These are phyloP conservation scores for Cyrtorhinus lividipennis DNA, from an alignment of 1,140 invertebrate species.

Conservation along the genomic window DNA sequence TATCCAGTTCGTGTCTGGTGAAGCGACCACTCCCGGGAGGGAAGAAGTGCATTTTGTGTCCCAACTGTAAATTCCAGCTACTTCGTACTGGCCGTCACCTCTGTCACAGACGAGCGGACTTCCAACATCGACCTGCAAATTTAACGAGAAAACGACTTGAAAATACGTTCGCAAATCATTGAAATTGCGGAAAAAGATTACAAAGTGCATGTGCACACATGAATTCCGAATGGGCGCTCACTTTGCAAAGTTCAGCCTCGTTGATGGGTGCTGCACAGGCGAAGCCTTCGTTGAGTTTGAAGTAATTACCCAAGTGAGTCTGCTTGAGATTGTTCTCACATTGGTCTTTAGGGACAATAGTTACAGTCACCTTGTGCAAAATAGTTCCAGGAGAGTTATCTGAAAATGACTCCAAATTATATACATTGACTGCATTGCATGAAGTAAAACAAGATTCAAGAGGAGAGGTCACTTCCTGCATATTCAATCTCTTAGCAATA, in stretches of 20 bases:
- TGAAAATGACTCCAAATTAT: conserved; percentile 29
- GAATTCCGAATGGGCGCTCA: conserved; percentile 22
- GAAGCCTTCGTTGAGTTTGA: conserved; percentile 33
- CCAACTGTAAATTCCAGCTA: conserved; percentile 59
- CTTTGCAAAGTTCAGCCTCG: conserved; percentile 33
- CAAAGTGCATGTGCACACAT: not conserved
- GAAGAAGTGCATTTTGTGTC: conserved; percentile 40
- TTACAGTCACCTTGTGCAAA: conserved; percentile 55
- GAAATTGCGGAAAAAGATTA: too few species aligned
- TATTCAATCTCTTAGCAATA: too few species aligned
- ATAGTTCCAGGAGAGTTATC: conserved; percentile 53
- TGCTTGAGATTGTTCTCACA: conserved; percentile 35
- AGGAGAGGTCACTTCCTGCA: too few species aligned
- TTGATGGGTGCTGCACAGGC: conserved; percentile 35
- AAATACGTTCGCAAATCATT: too few species aligned
- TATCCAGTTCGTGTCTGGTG: conserved; percentile 31
- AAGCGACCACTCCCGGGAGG: conserved; percentile 31
- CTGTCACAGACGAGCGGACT: conserved; percentile 59
- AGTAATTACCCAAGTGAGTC: conserved; percentile 30
- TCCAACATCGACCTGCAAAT: conserved; percentile 47
- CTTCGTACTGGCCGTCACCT: conserved; percentile 47
- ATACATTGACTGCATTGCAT: conserved; percentile 7
- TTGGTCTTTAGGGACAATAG: conserved; percentile 40
- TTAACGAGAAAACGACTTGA: conserved; percentile 2
- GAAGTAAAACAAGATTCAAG: conserved; percentile 6